Base-by-base conservation (phyloP, 2,113 vertebrate genomes). In the Erythrocercus mccallii region DNA sequence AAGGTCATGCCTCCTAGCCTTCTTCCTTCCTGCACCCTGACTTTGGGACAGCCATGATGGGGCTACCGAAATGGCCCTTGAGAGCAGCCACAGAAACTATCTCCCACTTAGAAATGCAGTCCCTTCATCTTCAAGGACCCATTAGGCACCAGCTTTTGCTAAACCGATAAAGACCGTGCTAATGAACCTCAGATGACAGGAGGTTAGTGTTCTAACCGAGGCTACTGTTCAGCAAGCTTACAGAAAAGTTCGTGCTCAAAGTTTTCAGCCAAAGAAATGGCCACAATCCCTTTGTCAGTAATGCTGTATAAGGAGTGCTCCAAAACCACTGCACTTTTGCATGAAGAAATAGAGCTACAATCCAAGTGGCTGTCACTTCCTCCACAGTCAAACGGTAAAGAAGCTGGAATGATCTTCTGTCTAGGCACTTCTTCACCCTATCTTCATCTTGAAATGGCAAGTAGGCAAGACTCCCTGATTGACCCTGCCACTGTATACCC, bases 111-210 rank as follows among this genome's bases (percentile, higher is more conserved):
- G 51, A 81, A 94, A 95, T 48, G 28, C 31, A 71, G 38, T n/a
- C 28, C 73, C 76, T 96, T 77, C 18, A 62, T 68, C 69, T 89
- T 94, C 70, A 87, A 91, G 86, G 54, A 37, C 51, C 66, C 73
- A 79, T 93, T 92, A 94, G 84, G 85, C 82, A 82, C 21, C 24
- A 71, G 72, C 64, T 90, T 95, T 86, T 92, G 70, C 81, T 92
- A 80, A 87, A 92, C 57, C 2, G 3, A 88, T 93, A 86, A 95
- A 81, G 60, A 60, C 42, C 0, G 2, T 69, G 74, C 81, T 95
- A 95, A 91, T 89, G 68, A 96, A 92, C 66, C 88, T 94, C 50
- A 68, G 61, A 82, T 53, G 54, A 86, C 71, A 77, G 78, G 73
- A 95, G 47, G 47, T 81, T 86, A 88, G 54, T 24, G 28, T 78